Conservation (phyloP, 2,888 invertebrate genomes). For the Holacanthella duospinosa region DNA sequence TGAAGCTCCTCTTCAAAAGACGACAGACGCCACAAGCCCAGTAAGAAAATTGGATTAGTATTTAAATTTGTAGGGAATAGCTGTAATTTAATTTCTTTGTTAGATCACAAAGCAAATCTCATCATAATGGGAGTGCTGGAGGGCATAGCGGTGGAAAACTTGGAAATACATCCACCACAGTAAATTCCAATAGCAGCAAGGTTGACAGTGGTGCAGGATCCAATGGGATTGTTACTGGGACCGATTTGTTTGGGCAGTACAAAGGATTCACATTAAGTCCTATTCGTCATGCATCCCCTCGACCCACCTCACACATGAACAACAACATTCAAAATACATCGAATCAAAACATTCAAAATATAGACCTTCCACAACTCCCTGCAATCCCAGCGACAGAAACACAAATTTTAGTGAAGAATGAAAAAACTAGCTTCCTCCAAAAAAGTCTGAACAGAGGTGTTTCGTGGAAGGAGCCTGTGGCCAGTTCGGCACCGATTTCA, state of each 20-base stretch:
- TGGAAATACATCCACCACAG: background rate
- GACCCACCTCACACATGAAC: slow-evolving; percentile 4
- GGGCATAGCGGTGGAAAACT: slow-evolving; percentile 8
- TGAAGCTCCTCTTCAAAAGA: slow-evolving; percentile 49
- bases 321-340: slow-evolving; percentile 4
- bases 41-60: slow-evolving; percentile 4
- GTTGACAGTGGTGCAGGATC: background rate
- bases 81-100: slow-evolving; percentile 3
- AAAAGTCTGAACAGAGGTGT: slow-evolving; percentile 24
- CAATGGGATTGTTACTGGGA: background rate
- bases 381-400: slow-evolving; percentile 14
- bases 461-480: slow-evolving; percentile 35
- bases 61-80: slow-evolving; percentile 15
- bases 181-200: background rate
- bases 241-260: slow-evolving; percentile 68
- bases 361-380: slow-evolving; percentile 2
- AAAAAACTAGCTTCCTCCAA: slow-evolving; percentile 25
- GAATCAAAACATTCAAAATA: slow-evolving; percentile 17
- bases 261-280: slow-evolving; percentile 72
- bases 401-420: slow-evolving; percentile 15
- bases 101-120: background rate
- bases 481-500: slow-evolving; percentile 22
- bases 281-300: slow-evolving; percentile 39
- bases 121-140: slow-evolving; percentile 6
- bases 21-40: too few relatives aligned